Percentiles rank a stretch among this genome's conserved stretches.
Evolutionary conservation across 1,140 invertebrate genomes (phyloP).

Genomic region (Aphaenogaster ashmeadi): DNA sequence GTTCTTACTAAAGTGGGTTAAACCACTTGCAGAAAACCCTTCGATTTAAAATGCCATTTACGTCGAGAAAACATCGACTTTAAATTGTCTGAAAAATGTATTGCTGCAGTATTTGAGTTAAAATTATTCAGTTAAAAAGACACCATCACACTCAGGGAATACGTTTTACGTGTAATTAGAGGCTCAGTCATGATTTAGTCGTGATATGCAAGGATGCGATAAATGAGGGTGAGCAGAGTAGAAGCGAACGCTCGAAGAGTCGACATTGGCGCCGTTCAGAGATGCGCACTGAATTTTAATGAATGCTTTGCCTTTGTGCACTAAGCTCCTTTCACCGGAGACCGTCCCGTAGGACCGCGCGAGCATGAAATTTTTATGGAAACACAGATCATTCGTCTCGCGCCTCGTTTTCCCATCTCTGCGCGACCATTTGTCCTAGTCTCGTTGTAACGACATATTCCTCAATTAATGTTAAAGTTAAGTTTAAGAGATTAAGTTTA

Average conservation of each 20-base stretch:
- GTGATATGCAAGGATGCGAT: background rate
- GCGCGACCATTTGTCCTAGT: background rate
- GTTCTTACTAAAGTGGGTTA: background rate
- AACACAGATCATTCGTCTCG: slow-evolving; percentile 69
- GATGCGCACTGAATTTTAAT: slow-evolving; percentile 73
- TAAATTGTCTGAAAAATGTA: background rate
- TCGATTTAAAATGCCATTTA: background rate
- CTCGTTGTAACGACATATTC: background rate
- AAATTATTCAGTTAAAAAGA: background rate
- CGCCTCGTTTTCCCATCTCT: background rate
- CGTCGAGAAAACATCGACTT: background rate
- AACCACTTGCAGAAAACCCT: background rate
- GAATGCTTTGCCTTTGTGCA: slow-evolving; percentile 73
- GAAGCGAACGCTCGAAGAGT: slow-evolving; percentile 8
- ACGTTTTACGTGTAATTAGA: slow-evolving; percentile 6
- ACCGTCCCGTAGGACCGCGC: slow-evolving; percentile 21
- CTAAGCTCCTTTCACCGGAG: slow-evolving; percentile 42
- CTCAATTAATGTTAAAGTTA: too few relatives aligned
- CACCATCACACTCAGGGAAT: background rate
- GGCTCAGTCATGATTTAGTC: slow-evolving; percentile 24
- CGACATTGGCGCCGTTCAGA: slow-evolving; percentile 52
- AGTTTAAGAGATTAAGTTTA: too few relatives aligned
- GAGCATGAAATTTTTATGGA: slow-evolving; percentile 75
- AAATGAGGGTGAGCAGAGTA: background rate
- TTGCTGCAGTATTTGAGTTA: background rate